Conservation (phyloP, 2,113 vertebrate species). For the Cepphus grylle region DNA sequence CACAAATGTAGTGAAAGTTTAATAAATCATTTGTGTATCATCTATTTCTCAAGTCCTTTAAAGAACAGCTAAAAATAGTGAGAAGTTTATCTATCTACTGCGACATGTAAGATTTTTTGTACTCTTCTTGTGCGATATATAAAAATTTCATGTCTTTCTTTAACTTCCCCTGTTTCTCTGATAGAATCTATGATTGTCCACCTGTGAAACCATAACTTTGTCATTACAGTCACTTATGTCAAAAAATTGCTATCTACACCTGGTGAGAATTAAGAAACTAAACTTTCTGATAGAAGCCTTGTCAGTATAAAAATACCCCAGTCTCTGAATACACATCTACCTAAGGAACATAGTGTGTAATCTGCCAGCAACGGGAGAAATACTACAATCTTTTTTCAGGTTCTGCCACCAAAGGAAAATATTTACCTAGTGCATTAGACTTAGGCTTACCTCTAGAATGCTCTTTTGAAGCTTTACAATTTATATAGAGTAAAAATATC, state of each 20-base stretch:
- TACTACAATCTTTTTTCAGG: neutral
- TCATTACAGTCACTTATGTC: neutral
- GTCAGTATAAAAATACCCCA: neutral
- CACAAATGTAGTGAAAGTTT: neutral
- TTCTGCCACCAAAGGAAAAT: neutral
- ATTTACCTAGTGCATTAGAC: neutral
- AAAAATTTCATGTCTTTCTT: neutral
- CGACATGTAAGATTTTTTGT: neutral
- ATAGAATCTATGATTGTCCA: neutral
- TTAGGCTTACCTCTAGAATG: neutral
- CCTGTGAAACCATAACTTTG: neutral
- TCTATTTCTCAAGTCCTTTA: neutral
- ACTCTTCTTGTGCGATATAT: neutral
- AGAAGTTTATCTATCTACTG: neutral
- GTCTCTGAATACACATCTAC: neutral
- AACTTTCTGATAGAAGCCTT: neutral
- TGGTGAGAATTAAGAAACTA: neutral
- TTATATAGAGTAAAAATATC: neutral
- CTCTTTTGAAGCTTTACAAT: neutral
- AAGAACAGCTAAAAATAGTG: neutral
- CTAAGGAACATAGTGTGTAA: neutral
- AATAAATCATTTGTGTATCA: neutral
- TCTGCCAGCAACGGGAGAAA: neutral
- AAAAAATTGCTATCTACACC: neutral
- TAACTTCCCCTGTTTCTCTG: neutral